Conservation (phyloP, 2,888 invertebrate genomes). For the Tuberolachnus salignus region DNA sequence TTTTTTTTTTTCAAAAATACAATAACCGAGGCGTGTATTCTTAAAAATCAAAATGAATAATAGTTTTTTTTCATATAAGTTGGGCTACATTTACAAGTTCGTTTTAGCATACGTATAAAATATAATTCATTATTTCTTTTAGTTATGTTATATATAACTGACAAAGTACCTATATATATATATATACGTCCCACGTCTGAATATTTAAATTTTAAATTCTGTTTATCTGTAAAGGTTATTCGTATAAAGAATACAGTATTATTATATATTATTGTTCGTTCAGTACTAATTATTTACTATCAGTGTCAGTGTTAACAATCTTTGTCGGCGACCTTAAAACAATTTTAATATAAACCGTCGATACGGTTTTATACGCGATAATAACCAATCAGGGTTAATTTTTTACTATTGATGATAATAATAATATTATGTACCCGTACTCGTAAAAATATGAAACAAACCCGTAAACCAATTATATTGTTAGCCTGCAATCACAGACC, state of each 20-base stretch:
- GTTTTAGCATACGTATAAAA: not conserved
- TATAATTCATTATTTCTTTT: too few species aligned
- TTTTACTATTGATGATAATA: not conserved
- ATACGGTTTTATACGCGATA: not conserved
- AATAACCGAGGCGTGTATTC: not conserved
- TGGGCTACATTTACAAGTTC: not conserved
- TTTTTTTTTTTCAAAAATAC: slow-evolving; percentile 4
- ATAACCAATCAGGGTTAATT: slow-evolving; percentile 21
- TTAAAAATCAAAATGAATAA: not conserved
- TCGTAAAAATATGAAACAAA: slow-evolving; percentile 26
- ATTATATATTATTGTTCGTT: not conserved
- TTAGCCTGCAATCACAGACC: not conserved
- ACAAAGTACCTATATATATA: too few species aligned
- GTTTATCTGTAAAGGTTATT: too few species aligned
- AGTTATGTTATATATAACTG: too few species aligned
- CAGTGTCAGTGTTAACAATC: not conserved
- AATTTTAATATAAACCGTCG: slow-evolving; percentile 4
- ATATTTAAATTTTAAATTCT: too few species aligned
- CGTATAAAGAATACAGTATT: not conserved
- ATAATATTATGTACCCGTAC: not conserved
- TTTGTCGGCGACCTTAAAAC: not conserved
- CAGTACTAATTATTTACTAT: not conserved
- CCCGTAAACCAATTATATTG: slow-evolving; percentile 7
- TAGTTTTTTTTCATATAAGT: not conserved
- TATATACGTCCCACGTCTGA: too few species aligned